Percentiles rank a stretch among this genome's conserved stretches.
phyloP scores from a whole-genome alignment of 2,113 vertebrate species.

The Sebastes schlegelii region DNA sequence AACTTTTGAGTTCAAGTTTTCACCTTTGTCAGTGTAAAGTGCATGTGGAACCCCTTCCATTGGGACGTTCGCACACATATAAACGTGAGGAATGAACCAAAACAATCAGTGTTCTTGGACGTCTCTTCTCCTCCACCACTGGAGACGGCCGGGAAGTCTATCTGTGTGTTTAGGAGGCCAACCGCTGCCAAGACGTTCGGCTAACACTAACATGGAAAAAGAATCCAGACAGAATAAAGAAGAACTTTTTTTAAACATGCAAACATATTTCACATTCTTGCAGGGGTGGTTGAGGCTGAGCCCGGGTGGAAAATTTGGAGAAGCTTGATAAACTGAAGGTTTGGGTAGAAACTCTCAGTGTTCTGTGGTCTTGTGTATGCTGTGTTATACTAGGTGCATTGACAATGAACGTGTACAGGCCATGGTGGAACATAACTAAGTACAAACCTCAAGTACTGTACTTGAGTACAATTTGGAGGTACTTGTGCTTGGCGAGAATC shows the following conservation, averaged over 20 bases:
- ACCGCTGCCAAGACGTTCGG: conserved; percentile 61
- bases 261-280: conserved; percentile 82
- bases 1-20: conserved; percentile 10
- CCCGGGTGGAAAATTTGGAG: conserved; percentile 71
- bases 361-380: conserved; percentile 35
- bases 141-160: conserved; percentile 54
- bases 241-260: conserved; percentile 53
- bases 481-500: not conserved
- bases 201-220: conserved; percentile 70
- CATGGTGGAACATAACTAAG: not conserved
- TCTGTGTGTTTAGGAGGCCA: conserved; percentile 52
- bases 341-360: conserved; percentile 31
- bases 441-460: not conserved
- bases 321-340: conserved; percentile 52
- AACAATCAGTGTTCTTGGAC: conserved; percentile 57
- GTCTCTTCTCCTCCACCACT: conserved; percentile 29
- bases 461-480: not conserved
- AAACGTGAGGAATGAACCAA: conserved; percentile 41
- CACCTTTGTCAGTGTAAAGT: conserved; percentile 11
- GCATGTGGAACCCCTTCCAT: conserved; percentile 10
- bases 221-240: conserved; percentile 71
- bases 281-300: conserved; percentile 63
- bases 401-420: not conserved
- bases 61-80: not conserved
- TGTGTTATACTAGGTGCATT: conserved; percentile 8